phyloP scores from a whole-genome alignment of 1,140 invertebrate species.

The Mercenaria mercenaria region DNA sequence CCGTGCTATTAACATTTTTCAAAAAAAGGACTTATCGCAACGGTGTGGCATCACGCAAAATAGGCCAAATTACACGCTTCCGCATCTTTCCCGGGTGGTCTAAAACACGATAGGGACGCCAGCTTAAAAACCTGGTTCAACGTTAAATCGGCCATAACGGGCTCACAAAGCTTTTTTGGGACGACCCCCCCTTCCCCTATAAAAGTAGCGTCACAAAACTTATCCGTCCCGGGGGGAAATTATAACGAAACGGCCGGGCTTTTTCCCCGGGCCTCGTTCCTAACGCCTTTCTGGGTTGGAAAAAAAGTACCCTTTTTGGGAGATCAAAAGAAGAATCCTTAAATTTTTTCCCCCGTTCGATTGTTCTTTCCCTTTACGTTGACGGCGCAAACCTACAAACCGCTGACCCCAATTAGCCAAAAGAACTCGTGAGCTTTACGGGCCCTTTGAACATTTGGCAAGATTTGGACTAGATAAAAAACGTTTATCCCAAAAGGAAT shows the following conservation, averaged over 20 bases:
- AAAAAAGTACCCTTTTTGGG: slow-evolving; percentile 27
- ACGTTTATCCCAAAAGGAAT: slow-evolving; percentile 3
- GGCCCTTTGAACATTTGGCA: background rate
- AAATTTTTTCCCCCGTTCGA: slow-evolving; percentile 10
- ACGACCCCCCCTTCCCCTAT: slow-evolving; percentile 5
- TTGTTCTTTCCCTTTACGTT: slow-evolving; percentile 50
- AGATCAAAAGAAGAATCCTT: background rate
- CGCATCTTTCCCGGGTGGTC: background rate
- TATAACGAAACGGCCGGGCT: slow-evolving; percentile 39
- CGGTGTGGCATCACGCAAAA: background rate
- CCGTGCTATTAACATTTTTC: slow-evolving; percentile 28
- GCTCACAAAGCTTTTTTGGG: slow-evolving; percentile 27
- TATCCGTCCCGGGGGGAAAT: slow-evolving; percentile 37
- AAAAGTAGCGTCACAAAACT: slow-evolving; percentile 30
- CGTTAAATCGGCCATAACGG: slow-evolving; percentile 40
- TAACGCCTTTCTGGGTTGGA: slow-evolving; percentile 37
- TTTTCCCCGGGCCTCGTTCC: slow-evolving; percentile 58
- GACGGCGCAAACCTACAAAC: slow-evolving; percentile 57
- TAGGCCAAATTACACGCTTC: background rate
- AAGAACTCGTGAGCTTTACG: background rate
- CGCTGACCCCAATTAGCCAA: background rate
- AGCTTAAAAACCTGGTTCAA: background rate
- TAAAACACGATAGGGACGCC: background rate
- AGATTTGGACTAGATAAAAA: background rate
- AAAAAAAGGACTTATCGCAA: background rate